Evolutionary conservation across 2,888 invertebrate genomes (phyloP).

Genomic region (Iphiclides podalirius): DNA sequence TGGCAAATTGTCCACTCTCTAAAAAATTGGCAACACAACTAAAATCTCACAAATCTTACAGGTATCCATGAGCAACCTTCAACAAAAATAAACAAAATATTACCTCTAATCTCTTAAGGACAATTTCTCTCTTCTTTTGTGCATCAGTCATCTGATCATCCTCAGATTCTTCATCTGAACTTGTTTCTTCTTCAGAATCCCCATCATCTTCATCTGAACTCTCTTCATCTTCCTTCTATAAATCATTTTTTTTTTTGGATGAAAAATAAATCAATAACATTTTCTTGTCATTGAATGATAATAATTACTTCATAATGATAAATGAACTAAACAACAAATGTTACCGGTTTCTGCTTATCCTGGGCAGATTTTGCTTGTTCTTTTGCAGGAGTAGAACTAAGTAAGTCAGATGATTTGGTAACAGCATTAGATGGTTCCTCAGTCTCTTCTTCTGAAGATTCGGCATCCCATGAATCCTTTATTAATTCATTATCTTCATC

Average conservation of each 20-base stretch:
- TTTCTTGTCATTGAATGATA: too few species aligned
- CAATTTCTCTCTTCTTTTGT: constrained; percentile 86
- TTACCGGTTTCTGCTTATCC: constrained; percentile 49
- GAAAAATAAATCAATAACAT: background rate
- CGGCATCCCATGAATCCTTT: constrained; percentile 93
- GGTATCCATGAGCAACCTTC: too few species aligned
- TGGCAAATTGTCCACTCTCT: too few species aligned
- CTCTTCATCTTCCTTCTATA: constrained; percentile 68
- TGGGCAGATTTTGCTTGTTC: constrained; percentile 39
- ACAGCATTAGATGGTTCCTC: constrained; percentile 46
- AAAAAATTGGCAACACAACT: too few species aligned
- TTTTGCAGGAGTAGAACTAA: constrained; percentile 28
- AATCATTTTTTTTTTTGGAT: constrained; percentile 1
- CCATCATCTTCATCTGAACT: constrained; percentile 67
- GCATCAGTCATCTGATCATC: constrained; percentile 87
- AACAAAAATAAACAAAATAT: background rate
- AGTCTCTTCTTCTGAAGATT: constrained; percentile 80
- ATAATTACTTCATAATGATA: too few species aligned
- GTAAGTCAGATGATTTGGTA: constrained; percentile 35
- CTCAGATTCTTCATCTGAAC: constrained; percentile 81
- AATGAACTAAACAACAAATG: background rate
- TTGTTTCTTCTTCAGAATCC: constrained; percentile 73
- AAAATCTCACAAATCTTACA: too few species aligned
- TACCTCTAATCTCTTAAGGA: constrained; percentile 86
- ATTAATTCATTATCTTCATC: constrained; percentile 80